Base-by-base conservation (phyloP, 2,888 invertebrate species). In the Adelphocoris suturalis region DNA sequence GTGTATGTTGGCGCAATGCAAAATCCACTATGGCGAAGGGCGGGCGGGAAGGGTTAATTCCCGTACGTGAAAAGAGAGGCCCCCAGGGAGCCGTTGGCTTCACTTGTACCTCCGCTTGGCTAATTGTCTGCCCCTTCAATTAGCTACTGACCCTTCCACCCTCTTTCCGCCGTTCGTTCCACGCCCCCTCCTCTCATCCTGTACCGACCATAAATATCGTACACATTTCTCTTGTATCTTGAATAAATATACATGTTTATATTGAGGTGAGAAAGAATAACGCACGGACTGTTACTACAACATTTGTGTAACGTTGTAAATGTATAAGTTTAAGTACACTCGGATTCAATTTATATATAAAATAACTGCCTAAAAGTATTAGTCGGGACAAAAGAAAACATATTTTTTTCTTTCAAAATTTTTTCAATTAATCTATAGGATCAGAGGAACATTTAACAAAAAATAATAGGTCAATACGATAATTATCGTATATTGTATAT, bases 61-160 rank as follows among this genome's bases (percentile, higher is more conserved):
- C 82, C 82, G 27, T 27, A 82, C 52, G 82, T 82, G 48, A 78
- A 78, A 78, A 78, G 82, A 82, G 82, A 48, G 27, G 52, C 52
- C 82, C 47, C 82, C n/a, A 19, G 82, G 82, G 82, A 82, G 52
- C 19, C 82, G 52, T 82, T 52, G 48, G 52, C 27, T 52, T 23
- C 23, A 27, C 55, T 27, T 52, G 55, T 82, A 82, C 52, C 47
- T 82, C 82, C 68, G 14, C 52, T n/a, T 82, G 52, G 82, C 82
- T 82, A 82, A 82, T 82, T 82, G 82, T 52, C 82, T 48, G 52
- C n/a, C 82, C 37, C 82, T 82, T 37, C 78, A 80, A 82, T 46
- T 78, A 78, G 46, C 46, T 47, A 46, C 78, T 78, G 78, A 78
- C 78, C 78, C 46, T 28, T 5, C 37, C 78, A 19, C 68, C 23